Evolutionary conservation across 2,797 vertebrate species (phyloP).

Genomic region (Danio albolineatus): DNA sequence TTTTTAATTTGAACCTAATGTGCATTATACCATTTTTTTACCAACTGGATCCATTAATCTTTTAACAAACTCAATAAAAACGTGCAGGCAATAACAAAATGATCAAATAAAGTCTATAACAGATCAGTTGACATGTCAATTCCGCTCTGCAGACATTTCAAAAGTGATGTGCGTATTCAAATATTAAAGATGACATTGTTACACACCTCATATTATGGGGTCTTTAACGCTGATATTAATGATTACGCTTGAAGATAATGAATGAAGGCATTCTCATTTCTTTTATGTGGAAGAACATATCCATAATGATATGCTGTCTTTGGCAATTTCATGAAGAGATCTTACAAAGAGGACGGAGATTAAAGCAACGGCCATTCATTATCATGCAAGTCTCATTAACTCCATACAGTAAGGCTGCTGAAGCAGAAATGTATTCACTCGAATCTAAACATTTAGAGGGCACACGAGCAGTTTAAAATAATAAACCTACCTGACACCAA

Average conservation of each 20-base stretch:
- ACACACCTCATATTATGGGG: conserved; percentile 11
- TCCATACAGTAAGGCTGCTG: conserved; percentile 1
- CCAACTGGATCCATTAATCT: neutral
- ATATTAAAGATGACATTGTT: conserved; percentile 32
- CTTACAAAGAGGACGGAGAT: conserved; percentile 41
- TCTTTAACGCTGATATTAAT: conserved; percentile 42
- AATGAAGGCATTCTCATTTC: conserved; percentile 20
- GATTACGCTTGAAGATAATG: conserved; percentile 35
- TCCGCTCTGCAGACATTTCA: neutral
- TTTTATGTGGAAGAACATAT: conserved; percentile 24
- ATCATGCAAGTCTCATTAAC: conserved; percentile 33
- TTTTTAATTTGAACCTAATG: neutral
- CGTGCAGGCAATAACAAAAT: neutral
- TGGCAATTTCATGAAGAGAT: conserved; percentile 25
- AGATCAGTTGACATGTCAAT: neutral
- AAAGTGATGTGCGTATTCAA: conserved; percentile 10
- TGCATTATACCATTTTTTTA: neutral
- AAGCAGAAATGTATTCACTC: conserved; percentile 15
- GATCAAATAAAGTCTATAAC: neutral
- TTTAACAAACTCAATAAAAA: neutral
- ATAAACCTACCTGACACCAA: neutral
- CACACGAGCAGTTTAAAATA: conserved; percentile 9
- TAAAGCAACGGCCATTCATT: conserved; percentile 36
- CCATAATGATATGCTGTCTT: conserved; percentile 25
- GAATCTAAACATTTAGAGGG: conserved; percentile 3